Evolutionary conservation across 64 coral and sea anemone species (phyloP), one percentile per base, ranked within the genome.

Genomic region (Trachythela sp.): DNA sequence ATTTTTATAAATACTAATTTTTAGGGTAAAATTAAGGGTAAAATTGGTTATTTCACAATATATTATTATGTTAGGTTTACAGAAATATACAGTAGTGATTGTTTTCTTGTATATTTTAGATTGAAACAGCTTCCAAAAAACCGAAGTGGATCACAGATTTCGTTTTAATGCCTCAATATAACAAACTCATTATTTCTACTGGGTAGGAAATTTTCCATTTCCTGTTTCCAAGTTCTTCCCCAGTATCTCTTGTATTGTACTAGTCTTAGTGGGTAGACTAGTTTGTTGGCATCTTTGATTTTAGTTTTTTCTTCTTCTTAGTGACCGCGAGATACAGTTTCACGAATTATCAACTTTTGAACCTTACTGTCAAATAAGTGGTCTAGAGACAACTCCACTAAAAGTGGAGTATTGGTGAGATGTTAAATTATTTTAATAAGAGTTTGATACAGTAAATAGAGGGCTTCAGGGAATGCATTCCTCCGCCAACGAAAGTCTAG

Each of bases 101-200:
- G 50, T 48, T 14, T 86, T 50, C 48, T 75, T 6, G 29, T 56
- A 22, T 54, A 39, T 38, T 42, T 36, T 33, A 99, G 96, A 92
- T 92, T 86, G 96, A 99, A 84, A 99, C 87, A 52, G 93, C 96
- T 31, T 89, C 91, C 1, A 99, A 99, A 91, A 99, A 99, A 64
- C 84, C 93, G 17, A 99, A 99, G 51, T 99, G 96, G 96, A 99
- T 99, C 54, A 99, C 96, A 89, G 96, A 99, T 88, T 99, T 94
- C 91, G 89, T 94, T 18, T 86, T 99, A 2, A 94, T 99, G 89
- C 93, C 96, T 49, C 96, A 99, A 5, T 99, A 92, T 54, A 99
- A 94, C 48, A 99, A 99, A 87, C 94, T 99, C 89, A 99, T 99
- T 38, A 99, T 99, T 89, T 94, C 96, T 85, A 99, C 96, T 15